These are phyloP conservation scores for Hydrozoanthus gracilis DNA, from an alignment of 92 coral and sea anemone species.

Conservation along the genomic window DNA sequence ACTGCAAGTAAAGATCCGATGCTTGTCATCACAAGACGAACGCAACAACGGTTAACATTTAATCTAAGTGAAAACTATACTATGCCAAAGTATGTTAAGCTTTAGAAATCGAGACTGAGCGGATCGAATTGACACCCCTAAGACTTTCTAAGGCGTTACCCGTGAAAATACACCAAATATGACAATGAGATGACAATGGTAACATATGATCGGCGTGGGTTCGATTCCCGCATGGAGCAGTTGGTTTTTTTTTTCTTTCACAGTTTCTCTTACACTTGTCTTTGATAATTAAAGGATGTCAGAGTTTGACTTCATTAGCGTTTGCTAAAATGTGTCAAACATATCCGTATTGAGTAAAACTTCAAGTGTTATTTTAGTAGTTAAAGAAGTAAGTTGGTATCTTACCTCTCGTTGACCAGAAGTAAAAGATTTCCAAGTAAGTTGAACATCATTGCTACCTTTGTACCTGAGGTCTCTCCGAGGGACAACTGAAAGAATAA, in stretches of 20 bases:
- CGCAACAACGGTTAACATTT: not conserved
- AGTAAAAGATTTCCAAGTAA: constrained; percentile 22
- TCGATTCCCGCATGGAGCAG: no score
- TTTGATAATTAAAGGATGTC: no score
- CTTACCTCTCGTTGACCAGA: constrained; percentile 40
- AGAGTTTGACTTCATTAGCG: not conserved
- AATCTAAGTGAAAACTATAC: no score
- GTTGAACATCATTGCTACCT: constrained; percentile 43
- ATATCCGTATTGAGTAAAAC: not conserved
- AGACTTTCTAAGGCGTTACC: no score
- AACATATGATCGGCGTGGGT: no score
- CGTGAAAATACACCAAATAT: no score
- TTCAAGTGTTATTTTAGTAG: not conserved
- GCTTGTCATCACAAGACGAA: not conserved
- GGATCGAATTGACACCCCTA: no score
- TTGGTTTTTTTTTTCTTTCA: no score
- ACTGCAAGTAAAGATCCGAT: not conserved
- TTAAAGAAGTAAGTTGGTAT: not conserved
- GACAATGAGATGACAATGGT: no score
- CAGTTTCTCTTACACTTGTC: no score
- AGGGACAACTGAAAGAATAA: not conserved
- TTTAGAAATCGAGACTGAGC: no score
- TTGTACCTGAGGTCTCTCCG: constrained; percentile 17
- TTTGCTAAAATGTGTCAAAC: not conserved
- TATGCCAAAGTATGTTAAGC: not conserved